These are phyloP conservation scores for Eudasyphora cyanicolor DNA, from an alignment of 2,888 invertebrate genomes.

Conservation along the genomic window DNA sequence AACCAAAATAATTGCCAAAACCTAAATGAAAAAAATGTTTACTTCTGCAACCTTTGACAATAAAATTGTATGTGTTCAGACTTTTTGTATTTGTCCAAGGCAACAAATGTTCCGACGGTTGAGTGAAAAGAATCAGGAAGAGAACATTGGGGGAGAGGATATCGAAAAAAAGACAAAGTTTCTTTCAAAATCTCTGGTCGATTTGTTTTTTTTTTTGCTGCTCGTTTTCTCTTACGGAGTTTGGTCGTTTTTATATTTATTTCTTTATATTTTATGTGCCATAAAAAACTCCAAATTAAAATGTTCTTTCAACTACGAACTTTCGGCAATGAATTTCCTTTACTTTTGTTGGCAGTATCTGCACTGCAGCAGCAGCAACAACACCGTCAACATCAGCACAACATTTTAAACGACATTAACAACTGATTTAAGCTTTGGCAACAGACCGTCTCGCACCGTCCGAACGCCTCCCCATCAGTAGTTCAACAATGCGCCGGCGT, in stretches of 20 bases:
- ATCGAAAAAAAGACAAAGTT: constrained; percentile 23
- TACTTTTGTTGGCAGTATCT: constrained; percentile 39
- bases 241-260: constrained; percentile 44
- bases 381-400: neutral
- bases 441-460: constrained; percentile 34
- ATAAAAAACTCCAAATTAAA: constrained; percentile 76
- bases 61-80: constrained; percentile 24
- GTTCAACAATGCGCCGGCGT: too few species aligned
- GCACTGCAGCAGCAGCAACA: constrained; percentile 46
- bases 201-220: constrained; percentile 48
- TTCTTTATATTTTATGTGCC: constrained; percentile 63
- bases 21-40: constrained; percentile 9
- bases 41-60: constrained; percentile 49
- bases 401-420: constrained; percentile 47
- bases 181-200: too few species aligned
- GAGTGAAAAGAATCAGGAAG: neutral
- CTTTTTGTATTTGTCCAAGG: neutral
- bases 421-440: constrained; percentile 56
- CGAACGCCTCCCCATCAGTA: too few species aligned
- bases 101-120: constrained; percentile 9
- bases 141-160: neutral
- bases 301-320: constrained; percentile 79
- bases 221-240: neutral
- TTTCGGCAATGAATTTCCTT: constrained; percentile 70
- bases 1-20: constrained; percentile 52